Evolutionary conservation across 2,888 invertebrate species (phyloP).

Genomic region (Xestobium rufovillosum): DNA sequence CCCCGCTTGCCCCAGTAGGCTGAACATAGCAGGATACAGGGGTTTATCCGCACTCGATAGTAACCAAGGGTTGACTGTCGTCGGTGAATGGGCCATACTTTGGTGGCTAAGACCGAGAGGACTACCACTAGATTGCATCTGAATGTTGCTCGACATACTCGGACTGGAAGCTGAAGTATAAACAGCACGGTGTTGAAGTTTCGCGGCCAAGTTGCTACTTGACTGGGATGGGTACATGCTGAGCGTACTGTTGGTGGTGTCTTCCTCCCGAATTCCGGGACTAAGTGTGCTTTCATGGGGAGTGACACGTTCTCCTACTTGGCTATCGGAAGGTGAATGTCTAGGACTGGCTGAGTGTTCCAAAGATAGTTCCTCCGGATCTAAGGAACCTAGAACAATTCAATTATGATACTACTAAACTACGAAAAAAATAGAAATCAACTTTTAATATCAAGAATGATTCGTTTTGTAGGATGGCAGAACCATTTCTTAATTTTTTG

Average conservation of each 20-base stretch:
- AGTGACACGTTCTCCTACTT: conserved; percentile 49
- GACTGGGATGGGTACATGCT: conserved; percentile 51
- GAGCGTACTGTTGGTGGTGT: conserved; percentile 61
- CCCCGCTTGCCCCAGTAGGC: conserved; percentile 52
- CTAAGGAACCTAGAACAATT: conserved; percentile 61
- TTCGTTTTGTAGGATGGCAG: too few species aligned
- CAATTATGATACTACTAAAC: conserved; percentile 13
- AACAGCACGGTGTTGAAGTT: conserved; percentile 49
- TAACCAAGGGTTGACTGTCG: conserved; percentile 62
- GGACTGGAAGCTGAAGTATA: conserved; percentile 61
- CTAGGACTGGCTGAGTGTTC: conserved; percentile 29
- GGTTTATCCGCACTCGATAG: conserved; percentile 62
- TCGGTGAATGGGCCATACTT: conserved; percentile 47
- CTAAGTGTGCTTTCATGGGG: conserved; percentile 48
- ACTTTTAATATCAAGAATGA: conserved; percentile 6
- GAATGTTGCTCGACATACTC: conserved; percentile 44
- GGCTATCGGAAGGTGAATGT: conserved; percentile 37
- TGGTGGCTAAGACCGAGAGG: conserved; percentile 42
- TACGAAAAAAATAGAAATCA: conserved; percentile 6
- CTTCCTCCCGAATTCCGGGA: conserved; percentile 65
- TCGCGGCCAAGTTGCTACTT: conserved; percentile 35
- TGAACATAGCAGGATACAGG: conserved; percentile 56
- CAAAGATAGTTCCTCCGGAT: conserved; percentile 62
- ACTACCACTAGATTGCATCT: conserved; percentile 35
- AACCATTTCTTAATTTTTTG: too few species aligned